phyloP scores from a whole-genome alignment of 2,113 vertebrate species.

The Emydocephalus ijimae region DNA sequence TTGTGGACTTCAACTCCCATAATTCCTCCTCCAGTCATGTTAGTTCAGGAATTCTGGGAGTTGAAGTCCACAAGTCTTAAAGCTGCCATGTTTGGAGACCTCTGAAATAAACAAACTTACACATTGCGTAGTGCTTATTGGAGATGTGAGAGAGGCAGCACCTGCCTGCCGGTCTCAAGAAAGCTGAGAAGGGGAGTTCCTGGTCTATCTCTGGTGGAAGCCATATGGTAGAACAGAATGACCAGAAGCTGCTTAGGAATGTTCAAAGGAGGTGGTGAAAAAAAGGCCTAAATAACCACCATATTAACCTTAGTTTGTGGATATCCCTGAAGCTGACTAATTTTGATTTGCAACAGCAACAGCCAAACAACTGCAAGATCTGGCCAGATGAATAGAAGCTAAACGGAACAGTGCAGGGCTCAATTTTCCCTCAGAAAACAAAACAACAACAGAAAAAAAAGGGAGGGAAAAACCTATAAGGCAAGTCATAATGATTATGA shows the following conservation, averaged over 20 bases:
- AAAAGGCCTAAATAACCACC: not conserved
- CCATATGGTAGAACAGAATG: not conserved
- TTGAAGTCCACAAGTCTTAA: too few species aligned
- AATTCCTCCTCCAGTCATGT: too few species aligned
- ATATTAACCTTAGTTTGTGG: not conserved
- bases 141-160: not conserved
- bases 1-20: too few species aligned
- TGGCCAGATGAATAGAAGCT: not conserved
- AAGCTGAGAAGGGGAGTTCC: not conserved
- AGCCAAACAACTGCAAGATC: not conserved
- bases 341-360: not conserved
- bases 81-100: too few species aligned
- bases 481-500: not conserved
- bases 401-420: not conserved
- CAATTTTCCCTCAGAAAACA: not conserved
- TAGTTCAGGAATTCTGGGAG: too few species aligned
- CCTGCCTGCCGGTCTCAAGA: not conserved
- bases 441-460: not conserved
- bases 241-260: not conserved
- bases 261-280: not conserved
- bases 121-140: too few species aligned
- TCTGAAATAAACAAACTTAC: not conserved
- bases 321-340: not conserved
- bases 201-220: not conserved
- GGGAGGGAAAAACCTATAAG: accelerated